Evolutionary conservation across 2,888 invertebrate species (phyloP).

Genomic region (Cryptosula pallasiana): DNA sequence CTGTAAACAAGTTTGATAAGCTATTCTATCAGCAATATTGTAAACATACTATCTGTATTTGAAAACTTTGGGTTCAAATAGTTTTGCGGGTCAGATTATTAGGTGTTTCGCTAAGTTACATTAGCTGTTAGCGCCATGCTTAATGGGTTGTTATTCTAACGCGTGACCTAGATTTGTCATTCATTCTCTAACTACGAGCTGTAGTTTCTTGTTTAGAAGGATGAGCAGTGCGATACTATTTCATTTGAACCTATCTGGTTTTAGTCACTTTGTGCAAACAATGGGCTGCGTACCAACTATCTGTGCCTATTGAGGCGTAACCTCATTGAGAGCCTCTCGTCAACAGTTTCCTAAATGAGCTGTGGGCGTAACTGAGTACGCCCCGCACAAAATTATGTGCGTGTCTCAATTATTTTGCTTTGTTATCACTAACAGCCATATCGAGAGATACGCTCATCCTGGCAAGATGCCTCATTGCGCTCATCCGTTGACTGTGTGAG

Average conservation of each 20-base stretch:
- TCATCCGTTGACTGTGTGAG: no score
- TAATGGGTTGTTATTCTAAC: no score
- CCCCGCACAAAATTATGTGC: no score
- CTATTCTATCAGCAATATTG: no score
- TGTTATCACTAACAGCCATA: not conserved
- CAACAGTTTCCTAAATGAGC: no score
- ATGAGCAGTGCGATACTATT: not conserved
- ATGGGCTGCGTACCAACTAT: not conserved
- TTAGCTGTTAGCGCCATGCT: no score
- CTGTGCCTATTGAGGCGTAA: constrained; percentile 21
- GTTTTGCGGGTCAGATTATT: no score
- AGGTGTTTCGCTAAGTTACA: no score
- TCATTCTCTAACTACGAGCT: not conserved
- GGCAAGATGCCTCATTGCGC: not conserved
- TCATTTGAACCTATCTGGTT: not conserved
- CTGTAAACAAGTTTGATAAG: no score
- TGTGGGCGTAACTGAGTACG: no score
- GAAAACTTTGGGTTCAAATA: no score
- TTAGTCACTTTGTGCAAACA: not conserved
- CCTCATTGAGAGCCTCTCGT: not conserved
- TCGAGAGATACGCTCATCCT: not conserved
- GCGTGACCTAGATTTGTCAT: not conserved
- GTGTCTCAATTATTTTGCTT: not conserved
- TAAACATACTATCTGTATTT: no score
- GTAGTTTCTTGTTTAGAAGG: not conserved